Conservation (phyloP, 37 sponge, comb jelly and placozoan species). For the Hormiphora californensis region DNA sequence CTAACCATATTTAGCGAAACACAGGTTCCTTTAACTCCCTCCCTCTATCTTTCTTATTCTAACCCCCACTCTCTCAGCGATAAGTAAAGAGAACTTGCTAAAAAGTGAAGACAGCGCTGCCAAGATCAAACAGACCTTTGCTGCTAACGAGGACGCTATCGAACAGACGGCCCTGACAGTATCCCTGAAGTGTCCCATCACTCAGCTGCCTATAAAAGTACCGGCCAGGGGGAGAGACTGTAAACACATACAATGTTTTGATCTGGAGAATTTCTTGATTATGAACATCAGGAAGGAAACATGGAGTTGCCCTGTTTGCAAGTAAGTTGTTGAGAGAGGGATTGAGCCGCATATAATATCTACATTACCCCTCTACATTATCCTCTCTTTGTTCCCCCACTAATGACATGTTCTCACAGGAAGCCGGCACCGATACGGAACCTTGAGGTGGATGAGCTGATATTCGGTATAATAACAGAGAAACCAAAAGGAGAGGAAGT, state of each 20-base stretch:
- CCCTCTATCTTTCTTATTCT: neutral
- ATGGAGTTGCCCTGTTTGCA: conserved; percentile 54
- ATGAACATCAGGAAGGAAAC: conserved; percentile 41
- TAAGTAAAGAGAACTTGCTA: conserved; percentile 46
- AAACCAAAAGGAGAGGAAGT: conserved; percentile 34
- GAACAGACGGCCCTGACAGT: conserved; percentile 48
- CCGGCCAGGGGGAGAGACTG: conserved; percentile 42
- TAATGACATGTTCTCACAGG: neutral
- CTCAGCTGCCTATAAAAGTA: conserved; percentile 29
- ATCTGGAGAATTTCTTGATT: conserved; percentile 32
- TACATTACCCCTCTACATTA: neutral
- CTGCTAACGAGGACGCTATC: conserved; percentile 45
- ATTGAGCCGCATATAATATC: neutral
- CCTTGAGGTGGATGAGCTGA: conserved; percentile 38
- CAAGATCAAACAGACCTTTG: conserved; percentile 23
- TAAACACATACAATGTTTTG: conserved; percentile 45
- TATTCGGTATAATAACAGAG: conserved; percentile 37
- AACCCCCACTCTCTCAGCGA: neutral
- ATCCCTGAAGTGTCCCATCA: conserved; percentile 36
- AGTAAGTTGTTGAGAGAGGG: neutral
- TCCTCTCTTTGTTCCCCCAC: neutral
- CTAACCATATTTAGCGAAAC: neutral
- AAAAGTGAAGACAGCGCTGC: conserved; percentile 34
- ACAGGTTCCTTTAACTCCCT: neutral
- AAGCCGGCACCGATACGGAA: conserved; percentile 30